phyloP scores from a whole-genome alignment of 2,797 vertebrate genomes.

The Morus bassanus region DNA sequence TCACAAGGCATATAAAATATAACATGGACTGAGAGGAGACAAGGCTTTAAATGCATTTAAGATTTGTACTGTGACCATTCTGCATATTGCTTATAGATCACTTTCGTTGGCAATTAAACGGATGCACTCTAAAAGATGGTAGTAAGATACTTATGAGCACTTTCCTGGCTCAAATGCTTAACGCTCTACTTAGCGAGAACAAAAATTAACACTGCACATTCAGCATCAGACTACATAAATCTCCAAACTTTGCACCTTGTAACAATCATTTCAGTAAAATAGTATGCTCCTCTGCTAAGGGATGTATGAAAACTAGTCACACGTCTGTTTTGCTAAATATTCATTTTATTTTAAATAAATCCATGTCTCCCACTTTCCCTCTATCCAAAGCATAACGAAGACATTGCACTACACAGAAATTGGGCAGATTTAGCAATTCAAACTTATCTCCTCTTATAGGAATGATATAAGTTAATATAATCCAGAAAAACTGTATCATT shows the following conservation, averaged over 20 bases:
- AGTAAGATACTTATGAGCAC: background rate
- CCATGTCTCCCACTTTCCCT: background rate
- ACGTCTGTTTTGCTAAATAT: background rate
- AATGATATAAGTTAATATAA: conserved; percentile 5
- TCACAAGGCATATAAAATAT: background rate
- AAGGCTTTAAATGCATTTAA: background rate
- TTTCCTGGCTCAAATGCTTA: background rate
- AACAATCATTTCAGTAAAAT: background rate
- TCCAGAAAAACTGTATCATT: conserved; percentile 16
- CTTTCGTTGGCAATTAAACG: background rate
- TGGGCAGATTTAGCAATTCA: background rate
- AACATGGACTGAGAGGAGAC: background rate
- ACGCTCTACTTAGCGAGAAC: background rate
- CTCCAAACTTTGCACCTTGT: background rate
- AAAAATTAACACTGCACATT: background rate
- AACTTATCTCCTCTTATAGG: background rate
- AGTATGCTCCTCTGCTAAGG: background rate
- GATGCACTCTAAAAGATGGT: background rate
- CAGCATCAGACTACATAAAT: no score
- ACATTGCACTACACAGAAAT: background rate
- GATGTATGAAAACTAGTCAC: background rate
- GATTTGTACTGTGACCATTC: background rate
- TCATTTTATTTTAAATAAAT: background rate
- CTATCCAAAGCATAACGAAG: background rate
- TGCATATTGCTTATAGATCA: background rate